phyloP scores from a whole-genome alignment of 2,888 invertebrate species.

The Ephialtes manifestator region DNA sequence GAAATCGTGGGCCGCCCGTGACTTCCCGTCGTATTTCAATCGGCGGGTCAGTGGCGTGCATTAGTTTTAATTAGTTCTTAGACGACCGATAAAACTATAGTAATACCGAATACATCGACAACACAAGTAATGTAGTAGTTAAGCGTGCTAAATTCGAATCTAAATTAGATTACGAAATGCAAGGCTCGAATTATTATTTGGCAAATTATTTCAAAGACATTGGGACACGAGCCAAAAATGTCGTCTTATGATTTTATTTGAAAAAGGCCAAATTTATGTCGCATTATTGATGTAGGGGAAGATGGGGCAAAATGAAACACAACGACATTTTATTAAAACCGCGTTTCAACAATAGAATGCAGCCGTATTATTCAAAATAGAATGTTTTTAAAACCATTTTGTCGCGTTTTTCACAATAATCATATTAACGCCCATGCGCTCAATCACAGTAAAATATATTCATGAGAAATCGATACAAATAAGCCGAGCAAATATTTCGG shows the following conservation, averaged over 20 bases:
- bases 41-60: constrained; percentile 65
- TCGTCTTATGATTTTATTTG: background rate
- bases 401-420: no score
- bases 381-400: no score
- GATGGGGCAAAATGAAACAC: no score
- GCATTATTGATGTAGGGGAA: background rate
- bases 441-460: no score
- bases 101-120: background rate
- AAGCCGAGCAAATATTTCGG: no score
- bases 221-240: constrained; percentile 46
- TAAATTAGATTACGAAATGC: constrained; percentile 53
- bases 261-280: background rate
- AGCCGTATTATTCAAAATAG: no score
- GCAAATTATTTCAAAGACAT: constrained; percentile 37
- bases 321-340: no score
- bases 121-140: background rate
- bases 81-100: constrained; percentile 42
- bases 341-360: no score
- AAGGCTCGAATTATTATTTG: constrained; percentile 49
- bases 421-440: no score
- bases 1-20: constrained; percentile 39
- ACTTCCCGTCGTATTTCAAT: constrained; percentile 74
- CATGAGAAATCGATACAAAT: no score
- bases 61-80: constrained; percentile 76
- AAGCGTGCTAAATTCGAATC: constrained; percentile 1